These are phyloP conservation scores for Ophraella communa DNA, from an alignment of 2,888 invertebrate species.

Conservation along the genomic window DNA sequence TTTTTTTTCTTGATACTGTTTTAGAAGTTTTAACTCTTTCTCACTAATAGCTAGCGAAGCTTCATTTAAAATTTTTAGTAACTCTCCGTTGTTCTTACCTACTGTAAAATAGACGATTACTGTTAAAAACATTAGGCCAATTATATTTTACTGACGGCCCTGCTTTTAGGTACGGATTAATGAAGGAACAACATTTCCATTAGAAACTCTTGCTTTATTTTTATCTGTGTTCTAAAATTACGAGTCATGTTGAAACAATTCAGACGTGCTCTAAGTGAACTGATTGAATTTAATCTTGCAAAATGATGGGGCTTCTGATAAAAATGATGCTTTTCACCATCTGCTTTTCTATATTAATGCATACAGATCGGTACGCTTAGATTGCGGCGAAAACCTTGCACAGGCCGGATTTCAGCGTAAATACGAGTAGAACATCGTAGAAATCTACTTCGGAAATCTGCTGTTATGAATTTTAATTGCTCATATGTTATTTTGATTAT, in stretches of 20 bases:
- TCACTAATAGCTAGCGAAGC: background rate
- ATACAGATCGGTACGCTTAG: background rate
- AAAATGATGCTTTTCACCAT: conserved; percentile 25
- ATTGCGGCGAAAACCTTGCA: background rate
- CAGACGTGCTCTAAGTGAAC: conserved; percentile 22
- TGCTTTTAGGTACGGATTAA: conserved; percentile 19
- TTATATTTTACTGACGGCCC: background rate
- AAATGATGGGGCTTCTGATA: conserved; percentile 29
- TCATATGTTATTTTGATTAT: too few relatives aligned
- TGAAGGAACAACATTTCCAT: conserved; percentile 30
- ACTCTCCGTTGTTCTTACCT: background rate
- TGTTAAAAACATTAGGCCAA: background rate
- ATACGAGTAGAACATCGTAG: too few relatives aligned
- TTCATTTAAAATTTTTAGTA: background rate
- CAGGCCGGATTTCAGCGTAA: too few relatives aligned
- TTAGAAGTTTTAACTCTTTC: background rate
- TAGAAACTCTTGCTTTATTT: conserved; percentile 30
- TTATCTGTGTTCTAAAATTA: conserved; percentile 29
- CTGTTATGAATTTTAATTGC: too few relatives aligned
- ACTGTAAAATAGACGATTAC: background rate
- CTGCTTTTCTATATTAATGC: conserved; percentile 12
- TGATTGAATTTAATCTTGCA: conserved; percentile 26
- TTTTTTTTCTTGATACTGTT: background rate
- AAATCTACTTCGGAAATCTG: too few relatives aligned
- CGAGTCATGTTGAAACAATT: conserved; percentile 34